Percentiles rank a stretch among this genome's conserved stretches.
These are phyloP conservation scores for Isurus oxyrinchus DNA, from an alignment of 2,113 vertebrate genomes.

Conservation along the genomic window DNA sequence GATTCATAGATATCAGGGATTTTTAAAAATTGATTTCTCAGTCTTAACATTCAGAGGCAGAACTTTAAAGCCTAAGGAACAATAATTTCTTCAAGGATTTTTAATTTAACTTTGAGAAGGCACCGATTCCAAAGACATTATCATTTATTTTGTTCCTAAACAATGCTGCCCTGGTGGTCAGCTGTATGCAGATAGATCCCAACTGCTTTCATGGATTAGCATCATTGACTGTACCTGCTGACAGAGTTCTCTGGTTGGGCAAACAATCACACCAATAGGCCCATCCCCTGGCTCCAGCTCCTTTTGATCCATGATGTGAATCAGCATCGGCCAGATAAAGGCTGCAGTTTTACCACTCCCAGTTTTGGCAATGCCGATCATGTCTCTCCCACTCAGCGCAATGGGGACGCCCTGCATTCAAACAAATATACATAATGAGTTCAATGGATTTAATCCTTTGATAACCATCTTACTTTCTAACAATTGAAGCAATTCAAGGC, in stretches of 20 bases:
- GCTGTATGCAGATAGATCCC: no score
- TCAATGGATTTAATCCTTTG: neutral
- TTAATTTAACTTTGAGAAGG: neutral
- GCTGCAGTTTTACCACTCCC: constrained; percentile 96
- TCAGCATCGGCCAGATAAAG: constrained; percentile 96
- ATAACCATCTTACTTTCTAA: neutral
- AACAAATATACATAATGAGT: constrained; percentile 16
- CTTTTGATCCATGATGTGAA: constrained; percentile 99
- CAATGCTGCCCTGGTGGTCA: neutral
- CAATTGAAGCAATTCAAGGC: neutral
- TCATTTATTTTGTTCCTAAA: neutral
- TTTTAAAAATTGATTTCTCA: neutral
- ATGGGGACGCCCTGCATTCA: constrained; percentile 81
- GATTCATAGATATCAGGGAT: neutral
- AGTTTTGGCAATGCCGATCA: constrained; percentile 98
- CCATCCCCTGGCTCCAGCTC: constrained; percentile 88
- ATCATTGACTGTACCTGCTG: constrained; percentile 71
- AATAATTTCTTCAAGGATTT: neutral
- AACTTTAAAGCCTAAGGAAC: neutral
- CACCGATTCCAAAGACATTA: neutral
- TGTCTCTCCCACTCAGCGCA: constrained; percentile 88
- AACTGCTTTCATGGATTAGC: neutral
- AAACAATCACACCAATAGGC: constrained; percentile 90
- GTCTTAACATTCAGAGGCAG: neutral
- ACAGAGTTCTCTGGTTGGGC: constrained; percentile 93